phyloP scores from a whole-genome alignment of 92 coral and sea anemone genomes.

The Pocillopora grandis region DNA sequence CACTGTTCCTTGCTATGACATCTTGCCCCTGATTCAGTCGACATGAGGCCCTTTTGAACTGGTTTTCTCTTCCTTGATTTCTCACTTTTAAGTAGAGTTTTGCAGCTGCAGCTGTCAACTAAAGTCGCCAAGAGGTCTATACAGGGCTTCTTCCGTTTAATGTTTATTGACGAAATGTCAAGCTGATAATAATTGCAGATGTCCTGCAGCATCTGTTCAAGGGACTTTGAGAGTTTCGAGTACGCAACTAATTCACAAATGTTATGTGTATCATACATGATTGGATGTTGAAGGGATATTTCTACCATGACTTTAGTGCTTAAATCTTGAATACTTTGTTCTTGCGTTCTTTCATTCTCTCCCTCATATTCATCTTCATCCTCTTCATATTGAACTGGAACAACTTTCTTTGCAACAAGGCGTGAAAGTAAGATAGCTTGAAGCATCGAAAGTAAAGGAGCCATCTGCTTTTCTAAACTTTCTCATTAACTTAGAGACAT shows the following conservation, averaged over 20 bases:
- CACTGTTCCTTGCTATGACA: too few relatives aligned
- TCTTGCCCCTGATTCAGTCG: too few relatives aligned
- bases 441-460: constrained; percentile 18
- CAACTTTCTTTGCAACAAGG: constrained; percentile 38
- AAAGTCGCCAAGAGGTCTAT: constrained; percentile 22
- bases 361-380: constrained; percentile 21
- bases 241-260: constrained; percentile 39
- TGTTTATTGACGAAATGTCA: constrained; percentile 33
- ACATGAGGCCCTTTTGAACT: too few relatives aligned
- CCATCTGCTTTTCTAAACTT: constrained; percentile 47
- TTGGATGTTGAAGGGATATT: constrained; percentile 41
- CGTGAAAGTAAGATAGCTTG: constrained; percentile 46
- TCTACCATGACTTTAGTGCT: constrained; percentile 29
- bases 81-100: background rate
- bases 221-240: constrained; percentile 41
- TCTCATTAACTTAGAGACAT: constrained; percentile 52
- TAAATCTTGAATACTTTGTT: constrained; percentile 29
- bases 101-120: constrained; percentile 38
- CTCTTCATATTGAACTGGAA: constrained; percentile 1
- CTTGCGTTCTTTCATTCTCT: constrained; percentile 26
- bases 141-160: constrained; percentile 37
- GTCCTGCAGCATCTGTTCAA: constrained; percentile 36
- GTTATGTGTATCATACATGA: constrained; percentile 46
- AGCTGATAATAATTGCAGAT: constrained; percentile 44
- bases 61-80: too few relatives aligned